phyloP scores from a whole-genome alignment of 2,888 invertebrate genomes.

The Caenorhabditis sp. region DNA sequence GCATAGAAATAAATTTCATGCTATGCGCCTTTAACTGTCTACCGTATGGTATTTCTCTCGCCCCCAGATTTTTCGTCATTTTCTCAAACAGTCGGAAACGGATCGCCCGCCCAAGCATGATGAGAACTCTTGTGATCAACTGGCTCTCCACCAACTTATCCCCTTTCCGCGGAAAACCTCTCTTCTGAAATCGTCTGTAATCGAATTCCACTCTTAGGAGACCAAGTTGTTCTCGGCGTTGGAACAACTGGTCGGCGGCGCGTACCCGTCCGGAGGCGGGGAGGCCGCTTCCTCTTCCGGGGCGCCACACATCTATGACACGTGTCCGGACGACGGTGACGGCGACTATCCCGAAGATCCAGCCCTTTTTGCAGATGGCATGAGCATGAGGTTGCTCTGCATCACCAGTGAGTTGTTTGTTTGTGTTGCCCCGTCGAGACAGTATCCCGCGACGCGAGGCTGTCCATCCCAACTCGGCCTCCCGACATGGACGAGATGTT shows the following conservation, averaged over 20 bases:
- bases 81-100: too few relatives aligned
- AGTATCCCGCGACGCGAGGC: constrained; percentile 9
- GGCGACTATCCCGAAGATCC: constrained; percentile 23
- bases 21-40: too few relatives aligned
- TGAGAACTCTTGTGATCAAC: too few relatives aligned
- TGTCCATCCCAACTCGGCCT: background rate
- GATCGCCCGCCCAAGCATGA: too few relatives aligned
- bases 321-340: constrained; percentile 9
- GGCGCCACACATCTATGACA: constrained; percentile 24
- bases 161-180: background rate
- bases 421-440: constrained; percentile 2
- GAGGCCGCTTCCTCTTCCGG: constrained; percentile 19
- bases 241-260: constrained; percentile 52
- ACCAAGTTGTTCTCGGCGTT: constrained; percentile 55
- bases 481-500: constrained; percentile 62
- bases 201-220: constrained; percentile 12
- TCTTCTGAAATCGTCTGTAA: background rate
- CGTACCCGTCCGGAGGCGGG: constrained; percentile 17
- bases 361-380: constrained; percentile 57
- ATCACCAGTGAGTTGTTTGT: constrained; percentile 70
- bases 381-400: constrained; percentile 73
- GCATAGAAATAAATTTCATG: too few relatives aligned
- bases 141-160: too few relatives aligned
- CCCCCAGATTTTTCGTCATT: too few relatives aligned
- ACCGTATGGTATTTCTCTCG: too few relatives aligned